Evolutionary conservation across 2,797 vertebrate genomes (phyloP).

Genomic region (Pantherophis vulpinus): DNA sequence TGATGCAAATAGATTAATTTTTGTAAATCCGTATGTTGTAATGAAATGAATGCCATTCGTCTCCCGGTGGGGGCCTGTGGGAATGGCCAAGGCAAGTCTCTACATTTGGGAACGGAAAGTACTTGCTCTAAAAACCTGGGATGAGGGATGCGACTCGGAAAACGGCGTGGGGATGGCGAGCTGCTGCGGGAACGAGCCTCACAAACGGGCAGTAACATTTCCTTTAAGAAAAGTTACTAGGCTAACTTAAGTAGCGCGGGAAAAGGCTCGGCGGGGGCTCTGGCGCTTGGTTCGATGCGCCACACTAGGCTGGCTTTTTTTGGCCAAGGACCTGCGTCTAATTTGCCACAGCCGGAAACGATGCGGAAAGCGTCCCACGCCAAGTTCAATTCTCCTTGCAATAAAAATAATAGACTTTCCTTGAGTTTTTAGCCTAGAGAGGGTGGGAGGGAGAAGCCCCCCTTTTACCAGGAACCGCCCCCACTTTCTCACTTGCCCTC

Average conservation of each 20-base stretch:
- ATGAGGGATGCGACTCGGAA: not conserved
- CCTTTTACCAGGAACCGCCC: not conserved
- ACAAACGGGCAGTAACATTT: not conserved
- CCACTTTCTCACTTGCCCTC: not conserved
- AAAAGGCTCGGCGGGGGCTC: not conserved
- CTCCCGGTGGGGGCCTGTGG: too few species aligned
- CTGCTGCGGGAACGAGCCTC: not conserved
- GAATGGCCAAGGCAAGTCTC: not conserved
- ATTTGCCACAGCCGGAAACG: conserved; percentile 1
- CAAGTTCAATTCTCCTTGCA: conserved; percentile 31
- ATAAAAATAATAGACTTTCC: not conserved
- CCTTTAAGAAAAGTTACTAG: not conserved
- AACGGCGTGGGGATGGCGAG: not conserved
- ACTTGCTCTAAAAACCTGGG: not conserved
- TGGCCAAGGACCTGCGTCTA: not conserved
- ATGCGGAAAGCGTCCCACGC: conserved; percentile 33
- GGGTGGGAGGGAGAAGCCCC: not conserved
- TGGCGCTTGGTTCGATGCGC: not conserved
- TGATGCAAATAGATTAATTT: not conserved
- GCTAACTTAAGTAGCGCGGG: not conserved
- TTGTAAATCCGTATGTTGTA: not conserved
- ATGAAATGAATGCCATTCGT: not conserved
- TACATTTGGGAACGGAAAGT: not conserved
- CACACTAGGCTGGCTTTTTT: not conserved
- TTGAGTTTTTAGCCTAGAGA: not conserved